Evolutionary conservation across 1,140 invertebrate species (phyloP), one percentile per base, ranked within the genome.

Genomic region (Babylonia areolata): DNA sequence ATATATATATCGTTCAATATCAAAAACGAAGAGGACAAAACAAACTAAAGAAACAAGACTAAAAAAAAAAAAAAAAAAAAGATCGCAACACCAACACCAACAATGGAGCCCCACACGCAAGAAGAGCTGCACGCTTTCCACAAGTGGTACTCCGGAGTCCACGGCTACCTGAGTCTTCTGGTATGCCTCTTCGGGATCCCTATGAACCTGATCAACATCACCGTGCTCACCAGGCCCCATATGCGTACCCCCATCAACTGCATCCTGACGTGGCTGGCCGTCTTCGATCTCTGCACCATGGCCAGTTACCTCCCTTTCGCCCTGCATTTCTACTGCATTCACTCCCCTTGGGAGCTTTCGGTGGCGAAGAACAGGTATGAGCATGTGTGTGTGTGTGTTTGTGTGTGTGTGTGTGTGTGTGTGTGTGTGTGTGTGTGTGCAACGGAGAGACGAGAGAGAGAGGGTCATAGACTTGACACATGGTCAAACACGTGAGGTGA

Each of bases 151-250:
- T 89, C 90, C 12, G 88, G 89, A 3, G 87, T 96, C 28, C 97
- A 98, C 93, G 96, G 96, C 1, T 97, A 97, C 92, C 91, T 96
- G n/a, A 95, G 96, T n/a, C 93, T 97, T 2, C 90, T 95, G 1
- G 96, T 99, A 3, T 99, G 98, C 93, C 93, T 97, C 39, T 97
- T 98, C 89, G 98, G 98, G 37, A 97, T 97, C 64, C 94, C 98
- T 81, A 97, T 97, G n/a, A 99, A 99, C 92, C 95, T 97, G 20
- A 94, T 98, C 51, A 99, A 98, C 92, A 97, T 99, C 58, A 96
- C 97, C 3, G 97, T 99, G 0, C 93, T 99, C 40, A 98, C 98
- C 0, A 95, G 97, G 95, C 97, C 97, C 88, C 96, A 97, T 87
- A 96, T 98, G 95, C 95, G 96, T 5, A 96, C 97, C 0, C 97